Conservation (phyloP, 2,113 vertebrate genomes). For the Hyaena hyaena region DNA sequence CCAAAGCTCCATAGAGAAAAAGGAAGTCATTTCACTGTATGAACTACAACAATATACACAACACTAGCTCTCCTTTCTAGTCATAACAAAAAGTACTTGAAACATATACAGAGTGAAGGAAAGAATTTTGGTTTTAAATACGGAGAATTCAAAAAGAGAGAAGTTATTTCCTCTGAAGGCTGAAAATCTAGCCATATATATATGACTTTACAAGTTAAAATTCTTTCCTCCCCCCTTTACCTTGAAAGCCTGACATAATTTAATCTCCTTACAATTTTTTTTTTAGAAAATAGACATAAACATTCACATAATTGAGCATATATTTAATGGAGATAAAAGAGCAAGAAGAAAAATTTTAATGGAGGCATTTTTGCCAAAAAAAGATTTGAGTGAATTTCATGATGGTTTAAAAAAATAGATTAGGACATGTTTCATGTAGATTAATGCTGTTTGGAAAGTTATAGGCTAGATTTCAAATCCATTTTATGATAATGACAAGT, state of each 20-base stretch:
- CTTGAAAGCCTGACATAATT: slow-evolving; percentile 25
- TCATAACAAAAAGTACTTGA: slow-evolving; percentile 78
- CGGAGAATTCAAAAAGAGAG: slow-evolving; percentile 18
- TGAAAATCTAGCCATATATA: slow-evolving; percentile 37
- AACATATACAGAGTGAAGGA: slow-evolving; percentile 74
- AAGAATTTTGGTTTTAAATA: slow-evolving; percentile 73
- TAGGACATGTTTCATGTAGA: not conserved
- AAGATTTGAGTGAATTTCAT: not conserved
- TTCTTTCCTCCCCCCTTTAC: not conserved
- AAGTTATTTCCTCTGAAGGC: slow-evolving; percentile 53
- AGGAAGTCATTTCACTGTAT: slow-evolving; percentile 56
- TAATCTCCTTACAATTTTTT: not conserved
- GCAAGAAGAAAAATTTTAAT: slow-evolving; percentile 4
- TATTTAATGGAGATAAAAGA: slow-evolving; percentile 37
- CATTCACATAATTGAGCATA: slow-evolving; percentile 11
- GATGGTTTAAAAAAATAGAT: not conserved
- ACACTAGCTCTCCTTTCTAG: slow-evolving; percentile 74
- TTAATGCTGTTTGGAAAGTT: slow-evolving; percentile 5
- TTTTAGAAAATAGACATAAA: not conserved
- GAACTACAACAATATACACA: slow-evolving; percentile 72
- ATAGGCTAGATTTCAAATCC: not conserved
- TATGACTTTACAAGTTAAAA: not conserved
- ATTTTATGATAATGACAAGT: not conserved
- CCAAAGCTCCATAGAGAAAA: slow-evolving; percentile 52
- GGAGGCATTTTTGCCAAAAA: not conserved